Conservation (phyloP, 1,140 invertebrate species). For the Pemphigus obesinymphae region DNA sequence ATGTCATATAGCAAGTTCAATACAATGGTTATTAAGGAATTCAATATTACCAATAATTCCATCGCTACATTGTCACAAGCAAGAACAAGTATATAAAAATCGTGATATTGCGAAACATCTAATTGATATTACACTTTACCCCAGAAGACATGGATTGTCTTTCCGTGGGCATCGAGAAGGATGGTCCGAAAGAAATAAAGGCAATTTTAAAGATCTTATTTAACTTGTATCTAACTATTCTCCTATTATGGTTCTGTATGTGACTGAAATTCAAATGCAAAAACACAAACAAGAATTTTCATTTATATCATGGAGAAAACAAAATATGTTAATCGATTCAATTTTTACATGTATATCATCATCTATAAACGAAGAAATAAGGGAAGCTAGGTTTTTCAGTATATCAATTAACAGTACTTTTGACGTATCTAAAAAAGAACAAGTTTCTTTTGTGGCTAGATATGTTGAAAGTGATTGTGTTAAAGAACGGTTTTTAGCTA, state of each 20-base stretch:
- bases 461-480: neutral
- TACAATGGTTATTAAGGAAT: neutral
- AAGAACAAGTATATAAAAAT: neutral
- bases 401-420: neutral
- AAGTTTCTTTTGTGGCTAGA: neutral
- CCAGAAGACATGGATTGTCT: neutral
- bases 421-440: neutral
- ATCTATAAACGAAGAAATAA: neutral
- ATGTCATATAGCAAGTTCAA: neutral
- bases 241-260: neutral
- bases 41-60: neutral
- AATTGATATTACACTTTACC: neutral
- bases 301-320: neutral
- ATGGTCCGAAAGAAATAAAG: neutral
- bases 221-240: neutral
- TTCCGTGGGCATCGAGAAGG: neutral
- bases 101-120: neutral
- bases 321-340: neutral
- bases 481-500: neutral
- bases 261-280: neutral
- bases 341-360: neutral
- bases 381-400: neutral
- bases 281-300: neutral
- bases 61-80: neutral
- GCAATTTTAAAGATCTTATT: neutral